Evolutionary conservation across 1,140 invertebrate species (phyloP).

Genomic region (Cylas formicarius): DNA sequence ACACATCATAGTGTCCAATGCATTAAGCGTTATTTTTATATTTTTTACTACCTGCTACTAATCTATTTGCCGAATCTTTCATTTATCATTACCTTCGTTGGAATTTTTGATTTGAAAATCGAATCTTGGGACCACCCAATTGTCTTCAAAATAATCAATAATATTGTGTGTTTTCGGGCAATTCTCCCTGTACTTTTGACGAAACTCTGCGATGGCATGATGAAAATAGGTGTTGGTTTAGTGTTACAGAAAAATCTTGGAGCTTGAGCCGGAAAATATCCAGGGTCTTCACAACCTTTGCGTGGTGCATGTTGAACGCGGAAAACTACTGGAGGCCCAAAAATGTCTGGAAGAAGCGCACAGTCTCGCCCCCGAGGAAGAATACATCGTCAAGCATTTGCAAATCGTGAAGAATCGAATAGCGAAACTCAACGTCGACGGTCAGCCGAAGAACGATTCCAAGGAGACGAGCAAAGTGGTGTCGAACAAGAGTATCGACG

Average conservation of each 20-base stretch:
- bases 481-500: conserved; percentile 38
- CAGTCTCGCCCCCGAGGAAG: conserved; percentile 73
- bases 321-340: conserved; percentile 73
- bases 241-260: conserved; percentile 84
- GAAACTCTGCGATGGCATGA: too few relatives aligned
- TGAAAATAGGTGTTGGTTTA: too few relatives aligned
- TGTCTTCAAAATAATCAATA: too few relatives aligned
- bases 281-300: conserved; percentile 94
- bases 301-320: conserved; percentile 89
- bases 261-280: conserved; percentile 82
- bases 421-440: conserved; percentile 38
- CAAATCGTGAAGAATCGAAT: conserved; percentile 74
- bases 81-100: conserved; percentile 9
- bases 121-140: too few relatives aligned
- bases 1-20: too few relatives aligned
- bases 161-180: too few relatives aligned
- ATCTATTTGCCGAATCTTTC: too few relatives aligned
- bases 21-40: too few relatives aligned
- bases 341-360: conserved; percentile 75
- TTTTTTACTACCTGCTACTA: too few relatives aligned
- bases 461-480: conserved; percentile 36
- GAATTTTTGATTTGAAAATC: too few relatives aligned
- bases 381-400: conserved; percentile 84
- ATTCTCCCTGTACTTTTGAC: too few relatives aligned
- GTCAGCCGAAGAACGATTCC: conserved; percentile 10